phyloP scores from a whole-genome alignment of 2,797 vertebrate species.

The Mionectes olivaceus region DNA sequence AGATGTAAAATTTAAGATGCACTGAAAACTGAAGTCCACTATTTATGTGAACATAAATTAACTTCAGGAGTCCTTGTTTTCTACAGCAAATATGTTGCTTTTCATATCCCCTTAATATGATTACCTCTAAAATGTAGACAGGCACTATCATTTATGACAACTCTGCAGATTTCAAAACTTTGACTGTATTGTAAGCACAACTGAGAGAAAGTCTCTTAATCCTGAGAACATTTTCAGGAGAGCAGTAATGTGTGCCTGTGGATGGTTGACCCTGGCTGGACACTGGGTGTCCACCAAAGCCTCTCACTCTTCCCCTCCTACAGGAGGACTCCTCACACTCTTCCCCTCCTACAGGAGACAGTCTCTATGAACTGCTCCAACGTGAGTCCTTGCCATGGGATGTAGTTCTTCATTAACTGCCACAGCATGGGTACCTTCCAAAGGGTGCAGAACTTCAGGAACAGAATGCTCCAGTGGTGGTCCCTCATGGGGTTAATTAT shows the following conservation, averaged over 20 bases:
- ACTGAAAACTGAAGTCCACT: background rate
- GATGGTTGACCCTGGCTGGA: background rate
- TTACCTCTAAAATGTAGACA: background rate
- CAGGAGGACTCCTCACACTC: background rate
- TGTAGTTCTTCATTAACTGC: background rate
- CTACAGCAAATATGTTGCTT: background rate
- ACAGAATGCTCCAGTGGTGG: background rate
- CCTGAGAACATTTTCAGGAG: background rate
- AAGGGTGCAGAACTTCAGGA: background rate
- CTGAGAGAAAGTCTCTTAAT: background rate
- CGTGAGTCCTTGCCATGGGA: background rate
- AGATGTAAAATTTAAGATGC: background rate
- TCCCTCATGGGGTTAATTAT: background rate
- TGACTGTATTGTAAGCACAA: background rate
- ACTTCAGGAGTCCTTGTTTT: background rate
- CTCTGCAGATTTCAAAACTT: background rate
- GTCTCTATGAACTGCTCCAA: background rate
- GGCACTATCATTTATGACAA: background rate
- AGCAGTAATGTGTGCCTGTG: background rate
- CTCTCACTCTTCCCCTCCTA: background rate
- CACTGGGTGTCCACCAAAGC: background rate
- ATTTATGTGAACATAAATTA: background rate
- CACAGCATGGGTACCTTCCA: fast-evolving
- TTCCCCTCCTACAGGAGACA: background rate
- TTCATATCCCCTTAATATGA: background rate